phyloP scores from a whole-genome alignment of 2,113 vertebrate species.

The Aldabrachelys gigantea region DNA sequence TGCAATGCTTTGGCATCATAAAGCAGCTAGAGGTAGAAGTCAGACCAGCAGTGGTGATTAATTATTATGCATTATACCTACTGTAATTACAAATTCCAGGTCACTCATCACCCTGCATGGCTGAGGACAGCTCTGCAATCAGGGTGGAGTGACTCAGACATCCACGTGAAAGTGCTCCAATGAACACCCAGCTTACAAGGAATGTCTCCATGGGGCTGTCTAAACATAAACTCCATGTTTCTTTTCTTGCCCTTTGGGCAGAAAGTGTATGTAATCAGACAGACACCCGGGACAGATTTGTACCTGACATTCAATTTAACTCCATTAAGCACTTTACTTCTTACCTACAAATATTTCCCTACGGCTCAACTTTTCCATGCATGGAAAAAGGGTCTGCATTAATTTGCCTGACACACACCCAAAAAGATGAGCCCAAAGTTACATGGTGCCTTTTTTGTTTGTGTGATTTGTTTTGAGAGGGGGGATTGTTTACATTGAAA shows the following conservation, averaged over 20 bases:
- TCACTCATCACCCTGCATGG: constrained; percentile 69
- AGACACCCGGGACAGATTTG: constrained; percentile 46
- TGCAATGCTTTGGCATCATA: constrained; percentile 12
- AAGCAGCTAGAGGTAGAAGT: constrained; percentile 12
- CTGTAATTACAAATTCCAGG: constrained; percentile 73
- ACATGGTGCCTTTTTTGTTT: background rate
- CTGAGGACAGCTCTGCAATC: constrained; percentile 46
- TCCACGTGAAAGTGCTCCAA: constrained; percentile 56
- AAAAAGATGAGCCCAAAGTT: background rate
- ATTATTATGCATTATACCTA: constrained; percentile 56
- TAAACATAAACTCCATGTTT: constrained; percentile 41
- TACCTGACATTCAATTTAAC: constrained; percentile 50
- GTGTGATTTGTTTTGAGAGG: background rate
- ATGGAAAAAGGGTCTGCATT: background rate
- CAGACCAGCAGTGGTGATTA: constrained; percentile 62
- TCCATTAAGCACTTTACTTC: constrained; percentile 29
- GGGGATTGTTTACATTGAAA: background rate
- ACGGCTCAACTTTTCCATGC: constrained; percentile 54
- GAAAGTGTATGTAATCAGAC: constrained; percentile 40
- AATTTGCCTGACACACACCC: background rate
- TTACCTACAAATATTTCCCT: constrained; percentile 11
- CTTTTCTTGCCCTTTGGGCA: constrained; percentile 72
- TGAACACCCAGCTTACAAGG: constrained; percentile 59
- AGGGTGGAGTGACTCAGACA: constrained; percentile 56
- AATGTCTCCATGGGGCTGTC: constrained; percentile 62